Conservation (phyloP, 2,888 invertebrate genomes). For the Coelinius sp. region DNA sequence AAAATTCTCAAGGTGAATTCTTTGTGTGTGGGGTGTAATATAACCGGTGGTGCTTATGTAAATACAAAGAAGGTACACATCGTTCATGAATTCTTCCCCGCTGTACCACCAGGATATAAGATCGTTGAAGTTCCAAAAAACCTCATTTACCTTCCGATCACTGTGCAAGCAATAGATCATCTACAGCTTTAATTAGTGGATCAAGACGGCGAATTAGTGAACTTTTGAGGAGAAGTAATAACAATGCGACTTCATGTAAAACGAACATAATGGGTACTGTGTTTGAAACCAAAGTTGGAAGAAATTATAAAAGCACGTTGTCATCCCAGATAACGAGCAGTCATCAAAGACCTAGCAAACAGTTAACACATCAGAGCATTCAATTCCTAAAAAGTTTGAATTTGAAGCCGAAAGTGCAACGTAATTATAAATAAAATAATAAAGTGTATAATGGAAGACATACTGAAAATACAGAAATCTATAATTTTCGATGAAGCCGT, state of each 20-base stretch:
- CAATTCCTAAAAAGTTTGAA: conserved; percentile 34
- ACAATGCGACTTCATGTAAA: conserved; percentile 42
- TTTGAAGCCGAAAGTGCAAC: not conserved
- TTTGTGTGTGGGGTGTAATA: too few relatives aligned
- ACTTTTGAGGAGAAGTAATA: too few relatives aligned
- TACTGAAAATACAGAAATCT: conserved; percentile 27
- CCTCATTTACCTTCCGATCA: conserved; percentile 49
- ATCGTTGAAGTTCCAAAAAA: too few relatives aligned
- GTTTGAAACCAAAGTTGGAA: conserved; percentile 15
- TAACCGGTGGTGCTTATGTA: too few relatives aligned
- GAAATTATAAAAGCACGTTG: conserved; percentile 28
- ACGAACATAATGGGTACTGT: conserved; percentile 33
- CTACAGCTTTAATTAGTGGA: too few relatives aligned
- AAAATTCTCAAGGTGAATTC: too few relatives aligned
- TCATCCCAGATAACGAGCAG: conserved; percentile 30
- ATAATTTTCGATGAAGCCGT: conserved; percentile 39
- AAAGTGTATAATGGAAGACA: conserved; percentile 30
- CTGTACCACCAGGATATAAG: too few relatives aligned
- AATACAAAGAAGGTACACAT: too few relatives aligned
- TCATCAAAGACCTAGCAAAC: conserved; percentile 11
- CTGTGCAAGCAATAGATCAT: too few relatives aligned
- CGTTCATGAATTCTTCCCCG: too few relatives aligned
- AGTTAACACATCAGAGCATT: conserved; percentile 35
- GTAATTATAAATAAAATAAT: not conserved
- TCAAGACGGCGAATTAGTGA: too few relatives aligned